phyloP scores from a whole-genome alignment of 2,113 vertebrate genomes.

The Recurvirostra avosetta region DNA sequence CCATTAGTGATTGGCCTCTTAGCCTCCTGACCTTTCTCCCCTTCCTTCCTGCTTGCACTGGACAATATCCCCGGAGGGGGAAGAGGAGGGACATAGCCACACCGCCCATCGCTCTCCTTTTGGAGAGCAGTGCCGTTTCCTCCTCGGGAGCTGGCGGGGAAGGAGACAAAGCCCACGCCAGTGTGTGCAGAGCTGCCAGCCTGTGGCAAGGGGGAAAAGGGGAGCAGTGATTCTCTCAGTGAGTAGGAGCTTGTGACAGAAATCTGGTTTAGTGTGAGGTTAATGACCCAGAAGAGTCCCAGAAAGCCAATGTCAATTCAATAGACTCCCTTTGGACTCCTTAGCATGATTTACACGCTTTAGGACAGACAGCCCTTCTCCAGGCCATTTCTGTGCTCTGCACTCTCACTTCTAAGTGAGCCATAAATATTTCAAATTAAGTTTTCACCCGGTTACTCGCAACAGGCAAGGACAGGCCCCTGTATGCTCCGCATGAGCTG shows the following conservation, averaged over 20 bases:
- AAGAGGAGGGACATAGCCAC: not conserved
- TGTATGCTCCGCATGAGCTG: not conserved
- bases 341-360: not conserved
- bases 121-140: not conserved
- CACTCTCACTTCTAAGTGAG: not conserved
- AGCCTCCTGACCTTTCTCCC: not conserved
- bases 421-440: conserved; percentile 52
- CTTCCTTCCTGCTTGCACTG: not conserved
- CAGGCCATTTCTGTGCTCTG: not conserved
- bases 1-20: not conserved
- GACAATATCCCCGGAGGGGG: not conserved
- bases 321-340: not conserved
- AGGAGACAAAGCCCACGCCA: not conserved
- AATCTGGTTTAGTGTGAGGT: conserved; percentile 12
- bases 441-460: not conserved
- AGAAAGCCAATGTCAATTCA: not conserved
- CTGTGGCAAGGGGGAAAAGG: not conserved
- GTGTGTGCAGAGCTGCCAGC: not conserved
- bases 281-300: conserved; percentile 23
- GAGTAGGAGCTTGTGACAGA: conserved; percentile 26
- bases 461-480: not conserved
- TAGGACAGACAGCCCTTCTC: not conserved
- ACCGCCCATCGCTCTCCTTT: not conserved
- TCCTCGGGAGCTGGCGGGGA: fast-evolving
- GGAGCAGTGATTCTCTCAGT: not conserved